Percentiles rank a stretch among this genome's conserved stretches.
phyloP scores from a whole-genome alignment of 2,113 vertebrate genomes.

The Trichechus manatus region DNA sequence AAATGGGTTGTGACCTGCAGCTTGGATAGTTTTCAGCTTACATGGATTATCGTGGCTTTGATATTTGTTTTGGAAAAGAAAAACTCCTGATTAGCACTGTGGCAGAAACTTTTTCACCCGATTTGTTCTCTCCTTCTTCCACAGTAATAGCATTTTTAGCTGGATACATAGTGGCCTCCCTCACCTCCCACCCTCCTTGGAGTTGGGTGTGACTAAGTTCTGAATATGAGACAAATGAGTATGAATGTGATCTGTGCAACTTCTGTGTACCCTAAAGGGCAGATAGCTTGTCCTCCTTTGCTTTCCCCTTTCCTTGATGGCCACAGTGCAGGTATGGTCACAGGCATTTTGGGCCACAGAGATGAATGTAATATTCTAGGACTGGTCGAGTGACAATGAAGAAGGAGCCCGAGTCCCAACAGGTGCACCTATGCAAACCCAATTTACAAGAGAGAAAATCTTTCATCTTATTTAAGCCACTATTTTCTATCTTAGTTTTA shows the following conservation, averaged over 20 bases:
- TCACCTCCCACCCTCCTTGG: neutral
- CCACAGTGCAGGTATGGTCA: neutral
- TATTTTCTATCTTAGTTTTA: neutral
- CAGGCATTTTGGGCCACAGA: neutral
- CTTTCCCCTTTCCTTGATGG: neutral
- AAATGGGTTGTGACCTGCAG: constrained; percentile 6
- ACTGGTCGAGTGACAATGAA: neutral
- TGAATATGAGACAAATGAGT: neutral
- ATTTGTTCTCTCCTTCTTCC: neutral
- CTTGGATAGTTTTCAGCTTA: neutral
- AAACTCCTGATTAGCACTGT: neutral
- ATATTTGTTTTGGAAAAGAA: constrained; percentile 33
- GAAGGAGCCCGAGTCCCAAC: neutral
- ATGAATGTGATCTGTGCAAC: neutral
- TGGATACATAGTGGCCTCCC: neutral
- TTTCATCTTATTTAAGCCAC: neutral
- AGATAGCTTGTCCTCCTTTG: neutral
- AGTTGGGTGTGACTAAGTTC: neutral
- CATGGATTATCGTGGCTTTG: constrained; percentile 28
- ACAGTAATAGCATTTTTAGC: neutral
- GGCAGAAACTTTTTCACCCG: neutral
- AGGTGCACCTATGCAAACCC: neutral
- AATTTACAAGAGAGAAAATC: neutral
- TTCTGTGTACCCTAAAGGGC: neutral
- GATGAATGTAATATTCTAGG: neutral